Evolutionary conservation across 2,888 invertebrate genomes (phyloP), one percentile per base, ranked within the genome.

Genomic region (Chydorus sphaericus): DNA sequence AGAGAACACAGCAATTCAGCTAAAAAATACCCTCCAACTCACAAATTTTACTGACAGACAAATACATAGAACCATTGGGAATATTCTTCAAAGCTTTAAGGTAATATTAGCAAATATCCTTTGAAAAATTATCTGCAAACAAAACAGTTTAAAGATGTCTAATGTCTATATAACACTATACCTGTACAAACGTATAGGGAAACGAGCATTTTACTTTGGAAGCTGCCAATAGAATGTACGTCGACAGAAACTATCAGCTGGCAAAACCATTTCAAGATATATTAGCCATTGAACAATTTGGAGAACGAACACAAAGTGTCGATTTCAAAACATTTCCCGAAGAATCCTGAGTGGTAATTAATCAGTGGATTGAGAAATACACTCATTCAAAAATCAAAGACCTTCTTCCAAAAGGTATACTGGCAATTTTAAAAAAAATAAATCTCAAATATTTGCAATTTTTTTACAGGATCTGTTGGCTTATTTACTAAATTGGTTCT

Each of bases 361-460:
- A 96, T 66, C 63, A 68, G 33, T 92, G 91, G 87, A 87, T 89
- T 38, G 80, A 81, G 65, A 68, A 76, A 5, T 77, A 85, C 65
- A 96, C 96, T 0, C 81, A 85, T 55, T 70, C 83, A 8, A 87
- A 83, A 67, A 93, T 96, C 57, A 79, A 80, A 62, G 75, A 90
- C 63, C 73, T 96, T 2, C 69, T 96, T 51, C 67, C 74, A 1
- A 16, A 77, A 1, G 75, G 75, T 65, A 71, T 67, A 50, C n/a
- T 39, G 20, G 7, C n/a, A n/a, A n/a, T n/a, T n/a, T n/a, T n/a
- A n/a, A n/a, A n/a, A n/a, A 39, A 18, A 14, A 60, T 33, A 16
- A 18, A 16, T 4, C 14, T n/a, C 3, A 36, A 36, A 36, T 26
- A 6, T 14, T 54, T 4, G 14, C 8, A 31, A 29, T 28, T 28